Percentiles rank a stretch among this genome's conserved stretches.
phyloP scores from a whole-genome alignment of 1,140 invertebrate genomes.

The Polypedilum vanderplanki region DNA sequence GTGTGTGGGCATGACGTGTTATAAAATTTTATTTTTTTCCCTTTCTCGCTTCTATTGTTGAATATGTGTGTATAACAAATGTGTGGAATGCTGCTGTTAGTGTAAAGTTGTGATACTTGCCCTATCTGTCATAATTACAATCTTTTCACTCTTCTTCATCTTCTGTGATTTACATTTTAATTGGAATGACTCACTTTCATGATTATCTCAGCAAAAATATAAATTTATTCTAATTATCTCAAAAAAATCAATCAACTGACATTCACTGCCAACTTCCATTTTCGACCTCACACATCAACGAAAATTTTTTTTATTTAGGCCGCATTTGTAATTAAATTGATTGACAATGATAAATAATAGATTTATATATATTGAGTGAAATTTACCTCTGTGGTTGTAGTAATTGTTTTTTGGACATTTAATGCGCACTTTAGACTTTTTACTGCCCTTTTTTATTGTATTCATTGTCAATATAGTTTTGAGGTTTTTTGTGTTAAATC shows the following conservation, averaged over 20 bases:
- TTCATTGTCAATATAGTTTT: no score
- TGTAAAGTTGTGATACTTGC: background rate
- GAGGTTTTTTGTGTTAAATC: no score
- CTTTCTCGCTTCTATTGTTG: background rate
- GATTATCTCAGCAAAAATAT: background rate
- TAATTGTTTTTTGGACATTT: slow-evolving; percentile 14
- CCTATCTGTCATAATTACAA: no score
- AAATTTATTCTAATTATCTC: background rate
- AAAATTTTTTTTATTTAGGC: background rate
- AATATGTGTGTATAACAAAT: slow-evolving; percentile 2
- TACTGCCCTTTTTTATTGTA: no score
- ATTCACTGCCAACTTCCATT: background rate
- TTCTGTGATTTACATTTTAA: no score
- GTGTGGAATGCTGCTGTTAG: background rate
- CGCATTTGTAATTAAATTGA: slow-evolving; percentile 26
- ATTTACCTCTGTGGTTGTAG: background rate
- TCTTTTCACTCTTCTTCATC: no score
- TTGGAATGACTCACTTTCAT: background rate
- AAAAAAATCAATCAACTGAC: background rate
- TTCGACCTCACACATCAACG: slow-evolving; percentile 26
- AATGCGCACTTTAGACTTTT: background rate
- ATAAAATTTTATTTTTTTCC: background rate
- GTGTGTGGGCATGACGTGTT: slow-evolving; percentile 16
- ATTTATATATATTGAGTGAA: background rate
- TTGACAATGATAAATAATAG: slow-evolving; percentile 8